These are phyloP conservation scores for Drosophila rellima DNA, from an alignment of 2,888 invertebrate genomes.

Conservation along the genomic window DNA sequence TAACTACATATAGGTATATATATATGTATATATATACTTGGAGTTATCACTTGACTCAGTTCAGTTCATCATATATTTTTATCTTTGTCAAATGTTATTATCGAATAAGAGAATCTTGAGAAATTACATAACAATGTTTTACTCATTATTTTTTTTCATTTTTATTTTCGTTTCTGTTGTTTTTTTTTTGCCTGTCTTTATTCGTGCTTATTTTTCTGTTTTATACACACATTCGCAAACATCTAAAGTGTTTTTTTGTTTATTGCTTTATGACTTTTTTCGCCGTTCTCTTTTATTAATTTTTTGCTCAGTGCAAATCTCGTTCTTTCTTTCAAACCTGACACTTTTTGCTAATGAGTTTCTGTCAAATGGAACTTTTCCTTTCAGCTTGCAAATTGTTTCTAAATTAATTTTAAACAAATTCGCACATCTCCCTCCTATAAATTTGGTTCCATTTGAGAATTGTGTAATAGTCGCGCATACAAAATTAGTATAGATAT, in stretches of 20 bases:
- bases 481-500: conserved; percentile 34
- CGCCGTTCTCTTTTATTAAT: conserved; percentile 3
- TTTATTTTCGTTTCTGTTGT: conserved; percentile 51
- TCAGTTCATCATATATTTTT: conserved; percentile 5
- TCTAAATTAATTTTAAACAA: conserved; percentile 21
- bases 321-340: conserved; percentile 35
- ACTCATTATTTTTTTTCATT: conserved; percentile 15
- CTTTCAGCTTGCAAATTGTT: conserved; percentile 35
- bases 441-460: conserved; percentile 15
- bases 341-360: conserved; percentile 56
- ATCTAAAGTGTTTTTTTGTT: conserved; percentile 32
- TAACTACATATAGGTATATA: conserved; percentile 3
- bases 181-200: conserved; percentile 22
- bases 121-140: conserved; percentile 65
- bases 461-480: conserved; percentile 54
- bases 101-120: conserved; percentile 11
- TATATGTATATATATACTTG: neutral
- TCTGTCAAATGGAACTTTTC: conserved; percentile 52
- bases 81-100: conserved; percentile 8
- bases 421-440: conserved; percentile 12
- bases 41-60: conserved; percentile 9
- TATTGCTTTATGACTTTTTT: conserved; percentile 40
- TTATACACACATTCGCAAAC: conserved; percentile 35
- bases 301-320: conserved; percentile 25
- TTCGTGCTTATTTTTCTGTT: conserved; percentile 28